These are phyloP conservation scores for Triops cancriformis DNA, from an alignment of 1,140 invertebrate species.

Conservation along the genomic window DNA sequence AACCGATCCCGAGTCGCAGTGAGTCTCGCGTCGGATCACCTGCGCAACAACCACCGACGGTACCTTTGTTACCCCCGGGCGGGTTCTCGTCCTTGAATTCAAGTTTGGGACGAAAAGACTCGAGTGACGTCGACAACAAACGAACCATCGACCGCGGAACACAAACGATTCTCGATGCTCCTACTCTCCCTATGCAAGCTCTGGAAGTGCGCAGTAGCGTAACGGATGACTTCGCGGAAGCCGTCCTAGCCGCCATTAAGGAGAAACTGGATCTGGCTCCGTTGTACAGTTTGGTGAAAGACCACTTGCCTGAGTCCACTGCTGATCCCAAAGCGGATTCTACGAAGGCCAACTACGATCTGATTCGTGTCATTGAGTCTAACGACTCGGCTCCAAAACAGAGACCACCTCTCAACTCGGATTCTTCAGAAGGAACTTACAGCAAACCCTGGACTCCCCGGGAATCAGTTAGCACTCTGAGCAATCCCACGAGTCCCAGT, in stretches of 20 bases:
- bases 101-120: constrained; percentile 17
- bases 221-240: constrained; percentile 25
- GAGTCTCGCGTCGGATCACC: not conserved
- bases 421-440: constrained; percentile 21
- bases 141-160: constrained; percentile 25
- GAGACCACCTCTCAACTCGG: constrained; percentile 19
- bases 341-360: constrained; percentile 10
- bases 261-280: constrained; percentile 27
- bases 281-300: constrained; percentile 26
- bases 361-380: constrained; percentile 18
- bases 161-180: constrained; percentile 15
- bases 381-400: not conserved
- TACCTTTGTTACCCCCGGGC: constrained; percentile 20
- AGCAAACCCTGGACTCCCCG: constrained; percentile 24
- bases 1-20: not conserved
- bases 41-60: constrained; percentile 3
- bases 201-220: constrained; percentile 15
- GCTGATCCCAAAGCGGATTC: not conserved
- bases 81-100: not conserved
- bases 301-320: constrained; percentile 19
- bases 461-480: not conserved
- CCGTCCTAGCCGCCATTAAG: constrained; percentile 21
- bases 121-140: constrained; percentile 2
- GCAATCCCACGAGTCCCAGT: not conserved
- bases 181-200: not conserved